Evolutionary conservation across 2,888 invertebrate genomes (phyloP).

Genomic region (Tillus elongatus): DNA sequence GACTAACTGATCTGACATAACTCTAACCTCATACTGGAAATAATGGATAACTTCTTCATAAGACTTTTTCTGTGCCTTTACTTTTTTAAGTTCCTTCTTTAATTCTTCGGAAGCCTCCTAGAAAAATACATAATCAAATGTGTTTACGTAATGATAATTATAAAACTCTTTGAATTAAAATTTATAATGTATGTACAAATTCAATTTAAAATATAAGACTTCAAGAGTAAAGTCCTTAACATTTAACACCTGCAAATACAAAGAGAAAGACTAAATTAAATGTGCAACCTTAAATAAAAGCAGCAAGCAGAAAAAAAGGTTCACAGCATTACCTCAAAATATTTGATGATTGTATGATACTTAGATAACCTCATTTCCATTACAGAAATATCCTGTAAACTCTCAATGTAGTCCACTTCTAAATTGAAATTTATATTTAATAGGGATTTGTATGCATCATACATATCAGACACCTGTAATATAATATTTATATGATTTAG

Average conservation of each 20-base stretch:
- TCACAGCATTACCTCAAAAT: constrained; percentile 28
- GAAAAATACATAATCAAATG: no score
- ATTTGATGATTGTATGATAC: constrained; percentile 31
- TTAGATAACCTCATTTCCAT: constrained; percentile 34
- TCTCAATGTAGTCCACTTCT: constrained; percentile 36
- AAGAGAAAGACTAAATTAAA: no score
- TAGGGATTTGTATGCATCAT: constrained; percentile 15
- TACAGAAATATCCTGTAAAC: constrained; percentile 34
- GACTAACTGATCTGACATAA: constrained; percentile 31
- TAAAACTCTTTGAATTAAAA: no score
- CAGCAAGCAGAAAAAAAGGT: no score
- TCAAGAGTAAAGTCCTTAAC: no score
- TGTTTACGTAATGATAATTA: no score
- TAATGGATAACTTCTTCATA: constrained; percentile 31
- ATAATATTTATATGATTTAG: constrained; percentile 1
- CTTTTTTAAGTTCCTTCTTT: constrained; percentile 22
- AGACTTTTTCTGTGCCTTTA: constrained; percentile 27
- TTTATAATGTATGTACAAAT: no score
- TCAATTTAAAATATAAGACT: no score
- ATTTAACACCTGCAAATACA: no score
- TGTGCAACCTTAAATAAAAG: no score
- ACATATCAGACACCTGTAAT: constrained; percentile 1
- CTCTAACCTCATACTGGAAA: constrained; percentile 32
- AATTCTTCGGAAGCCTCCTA: constrained; percentile 19
- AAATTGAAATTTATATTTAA: constrained; percentile 35